Evolutionary conservation across 2,797 vertebrate genomes (phyloP).

Genomic region (Platyrinchus mystaceus): DNA sequence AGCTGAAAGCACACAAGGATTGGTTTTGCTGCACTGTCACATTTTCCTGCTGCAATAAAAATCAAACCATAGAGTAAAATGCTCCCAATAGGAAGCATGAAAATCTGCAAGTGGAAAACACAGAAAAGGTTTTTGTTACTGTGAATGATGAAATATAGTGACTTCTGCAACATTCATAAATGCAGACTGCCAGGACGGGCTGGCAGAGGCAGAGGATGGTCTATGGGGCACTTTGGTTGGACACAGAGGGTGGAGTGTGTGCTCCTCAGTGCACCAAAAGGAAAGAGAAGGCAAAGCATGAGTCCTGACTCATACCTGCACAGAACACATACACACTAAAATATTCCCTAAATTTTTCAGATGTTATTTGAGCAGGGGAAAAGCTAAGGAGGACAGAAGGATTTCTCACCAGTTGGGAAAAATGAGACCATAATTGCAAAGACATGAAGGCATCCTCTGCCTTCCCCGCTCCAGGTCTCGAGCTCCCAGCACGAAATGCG

Average conservation of each 20-base stretch:
- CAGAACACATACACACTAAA: not conserved
- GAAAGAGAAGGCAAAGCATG: not conserved
- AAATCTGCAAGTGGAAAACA: not conserved
- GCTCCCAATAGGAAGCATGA: rapidly evolving
- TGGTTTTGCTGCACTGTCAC: not conserved
- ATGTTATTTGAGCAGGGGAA: not conserved
- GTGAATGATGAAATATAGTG: not conserved
- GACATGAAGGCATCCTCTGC: not conserved
- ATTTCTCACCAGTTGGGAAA: not conserved
- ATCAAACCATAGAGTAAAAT: not conserved
- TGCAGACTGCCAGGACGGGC: not conserved
- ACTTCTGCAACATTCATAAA: not conserved
- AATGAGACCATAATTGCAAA: not conserved
- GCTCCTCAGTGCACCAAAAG: not conserved
- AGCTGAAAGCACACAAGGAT: not conserved
- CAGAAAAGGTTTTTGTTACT: not conserved
- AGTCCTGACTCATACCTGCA: not conserved
- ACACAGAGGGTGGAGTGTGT: not conserved
- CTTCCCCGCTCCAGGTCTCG: not conserved
- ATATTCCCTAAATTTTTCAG: not conserved
- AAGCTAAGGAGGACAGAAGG: not conserved
- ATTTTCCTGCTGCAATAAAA: not conserved
- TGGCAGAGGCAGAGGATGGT: not conserved
- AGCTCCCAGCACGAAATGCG: not conserved
- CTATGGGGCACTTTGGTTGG: not conserved